phyloP scores from a whole-genome alignment of 2,888 invertebrate genomes.

The Odontomyia ornata region DNA sequence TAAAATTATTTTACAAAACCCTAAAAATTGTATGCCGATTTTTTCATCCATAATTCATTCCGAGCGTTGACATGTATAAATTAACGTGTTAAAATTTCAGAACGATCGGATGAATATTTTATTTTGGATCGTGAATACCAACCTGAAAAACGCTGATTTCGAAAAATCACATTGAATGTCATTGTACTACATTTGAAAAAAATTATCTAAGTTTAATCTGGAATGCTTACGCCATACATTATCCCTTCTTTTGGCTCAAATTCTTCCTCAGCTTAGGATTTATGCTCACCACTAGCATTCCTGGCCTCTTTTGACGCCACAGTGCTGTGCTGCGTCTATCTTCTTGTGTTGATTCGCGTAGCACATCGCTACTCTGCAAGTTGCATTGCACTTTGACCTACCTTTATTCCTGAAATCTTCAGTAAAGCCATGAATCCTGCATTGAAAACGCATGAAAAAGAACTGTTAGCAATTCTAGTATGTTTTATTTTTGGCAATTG shows the following conservation, averaged over 20 bases:
- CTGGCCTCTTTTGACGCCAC: background rate
- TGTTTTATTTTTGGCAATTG: too few relatives aligned
- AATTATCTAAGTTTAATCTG: background rate
- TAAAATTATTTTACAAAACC: too few relatives aligned
- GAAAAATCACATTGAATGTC: background rate
- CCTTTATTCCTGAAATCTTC: background rate
- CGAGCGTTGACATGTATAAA: too few relatives aligned
- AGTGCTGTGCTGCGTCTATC: background rate
- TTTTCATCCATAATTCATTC: background rate
- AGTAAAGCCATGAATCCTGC: background rate
- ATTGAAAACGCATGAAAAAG: background rate
- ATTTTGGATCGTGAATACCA: background rate
- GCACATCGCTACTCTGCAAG: background rate
- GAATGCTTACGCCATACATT: background rate
- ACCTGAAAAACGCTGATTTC: background rate
- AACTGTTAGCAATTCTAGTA: too few relatives aligned
- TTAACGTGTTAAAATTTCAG: too few relatives aligned
- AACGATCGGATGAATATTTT: background rate
- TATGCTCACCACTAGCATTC: background rate
- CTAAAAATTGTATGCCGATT: background rate
- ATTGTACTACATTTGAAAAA: background rate
- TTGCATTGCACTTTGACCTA: background rate
- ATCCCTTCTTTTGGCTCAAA: background rate
- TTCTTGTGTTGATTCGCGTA: background rate
- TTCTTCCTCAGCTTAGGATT: background rate